Percentiles rank a stretch among this genome's conserved stretches.
Conservation (phyloP, 2,113 vertebrate genomes). For the Lota lota region DNA sequence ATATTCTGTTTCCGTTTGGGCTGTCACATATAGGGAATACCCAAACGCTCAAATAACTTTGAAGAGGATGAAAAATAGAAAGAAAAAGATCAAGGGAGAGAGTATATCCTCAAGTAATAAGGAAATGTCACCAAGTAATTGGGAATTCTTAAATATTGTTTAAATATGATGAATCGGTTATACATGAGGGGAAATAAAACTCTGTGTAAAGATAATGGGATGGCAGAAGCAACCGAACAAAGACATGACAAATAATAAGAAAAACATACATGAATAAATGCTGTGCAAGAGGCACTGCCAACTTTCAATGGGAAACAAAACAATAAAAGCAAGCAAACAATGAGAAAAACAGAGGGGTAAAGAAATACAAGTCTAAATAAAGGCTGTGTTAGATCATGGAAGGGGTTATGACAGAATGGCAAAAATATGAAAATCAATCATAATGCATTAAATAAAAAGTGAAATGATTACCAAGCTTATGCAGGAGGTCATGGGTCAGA, state of each 20-base stretch:
- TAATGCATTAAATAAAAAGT: conserved; percentile 92
- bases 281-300: conserved; percentile 23
- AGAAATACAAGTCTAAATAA: conserved; percentile 9
- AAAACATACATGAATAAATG: conserved; percentile 34
- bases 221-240: conserved; percentile 35
- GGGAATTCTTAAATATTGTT: too few relatives aligned
- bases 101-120: too few relatives aligned
- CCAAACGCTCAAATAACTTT: too few relatives aligned
- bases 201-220: conserved; percentile 41
- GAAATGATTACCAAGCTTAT: conserved; percentile 99
- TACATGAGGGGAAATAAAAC: too few relatives aligned
- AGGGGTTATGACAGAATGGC: conserved; percentile 42
- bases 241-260: conserved; percentile 30
- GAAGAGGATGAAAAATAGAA: too few relatives aligned
- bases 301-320: conserved; percentile 32
- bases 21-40: too few relatives aligned
- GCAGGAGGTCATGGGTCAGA: conserved; percentile 98
- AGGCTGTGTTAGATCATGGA: conserved; percentile 23
- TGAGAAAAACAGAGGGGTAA: conserved; percentile 7
- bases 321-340: conserved; percentile 16
- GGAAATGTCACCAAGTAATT: too few relatives aligned
- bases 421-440: conserved; percentile 68
- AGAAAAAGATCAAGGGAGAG: too few relatives aligned
- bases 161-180: too few relatives aligned
- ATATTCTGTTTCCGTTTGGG: conserved; percentile 23